A percentile compares a stretch with the other conserved stretches of the same genome.
phyloP scores from a whole-genome alignment of 2,888 invertebrate genomes.

The Pollenia angustigena region DNA sequence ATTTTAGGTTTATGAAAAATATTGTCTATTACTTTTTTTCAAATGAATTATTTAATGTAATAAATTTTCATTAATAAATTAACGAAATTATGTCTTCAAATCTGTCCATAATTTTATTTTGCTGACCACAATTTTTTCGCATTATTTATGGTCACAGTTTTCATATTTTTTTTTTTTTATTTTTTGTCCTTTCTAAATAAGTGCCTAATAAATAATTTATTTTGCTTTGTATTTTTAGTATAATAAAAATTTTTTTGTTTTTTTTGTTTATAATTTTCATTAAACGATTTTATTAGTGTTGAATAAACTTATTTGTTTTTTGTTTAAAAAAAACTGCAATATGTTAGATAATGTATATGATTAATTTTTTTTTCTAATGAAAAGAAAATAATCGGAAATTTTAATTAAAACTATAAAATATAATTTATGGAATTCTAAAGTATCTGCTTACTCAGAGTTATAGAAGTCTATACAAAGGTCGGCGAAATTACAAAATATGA shows the following conservation, averaged over 20 bases:
- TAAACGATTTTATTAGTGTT: constrained; percentile 16
- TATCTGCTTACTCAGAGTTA: no score
- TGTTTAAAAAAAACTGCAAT: background rate
- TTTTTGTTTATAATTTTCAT: background rate
- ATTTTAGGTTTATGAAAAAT: no score
- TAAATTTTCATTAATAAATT: no score
- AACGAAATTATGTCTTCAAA: no score
- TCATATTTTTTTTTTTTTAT: background rate
- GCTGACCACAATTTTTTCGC: constrained; percentile 14
- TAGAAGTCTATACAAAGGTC: no score
- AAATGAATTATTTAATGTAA: no score
- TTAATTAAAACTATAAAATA: no score
- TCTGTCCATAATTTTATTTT: constrained; percentile 11
- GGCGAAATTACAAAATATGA: no score
- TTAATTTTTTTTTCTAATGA: background rate
- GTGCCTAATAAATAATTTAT: constrained; percentile 29
- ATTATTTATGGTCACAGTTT: constrained; percentile 13
- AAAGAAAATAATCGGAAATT: no score
- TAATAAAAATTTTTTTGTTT: background rate
- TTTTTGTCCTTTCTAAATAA: background rate
- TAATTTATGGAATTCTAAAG: no score
- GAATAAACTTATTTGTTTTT: background rate
- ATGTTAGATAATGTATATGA: constrained; percentile 20
- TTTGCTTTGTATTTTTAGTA: constrained; percentile 5
- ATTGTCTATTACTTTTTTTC: no score